phyloP scores from a whole-genome alignment of 2,888 invertebrate species.

The Bembecia ichneumoniformis region DNA sequence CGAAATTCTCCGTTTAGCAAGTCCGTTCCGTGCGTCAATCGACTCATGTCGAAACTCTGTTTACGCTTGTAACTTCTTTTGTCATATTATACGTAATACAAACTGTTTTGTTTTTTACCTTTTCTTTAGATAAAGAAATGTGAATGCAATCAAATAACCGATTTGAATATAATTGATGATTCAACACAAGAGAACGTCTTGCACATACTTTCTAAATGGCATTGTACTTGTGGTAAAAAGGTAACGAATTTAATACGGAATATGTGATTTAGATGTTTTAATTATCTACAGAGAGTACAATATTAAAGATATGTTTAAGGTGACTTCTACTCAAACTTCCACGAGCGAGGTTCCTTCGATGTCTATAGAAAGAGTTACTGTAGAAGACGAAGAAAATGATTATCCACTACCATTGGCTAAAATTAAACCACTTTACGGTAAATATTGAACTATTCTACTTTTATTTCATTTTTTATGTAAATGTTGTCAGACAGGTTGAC shows the following conservation, averaged over 20 bases:
- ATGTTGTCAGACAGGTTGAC: too few species aligned
- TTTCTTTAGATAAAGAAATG: constrained; percentile 54
- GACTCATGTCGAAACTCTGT: too few species aligned
- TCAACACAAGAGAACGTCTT: constrained; percentile 53
- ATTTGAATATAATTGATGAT: constrained; percentile 50
- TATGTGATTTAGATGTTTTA: background rate
- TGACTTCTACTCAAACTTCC: constrained; percentile 50
- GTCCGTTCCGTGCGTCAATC: too few species aligned
- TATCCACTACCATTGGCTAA: constrained; percentile 39
- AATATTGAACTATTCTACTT: too few species aligned
- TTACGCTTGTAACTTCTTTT: too few species aligned
- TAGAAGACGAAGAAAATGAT: constrained; percentile 17
- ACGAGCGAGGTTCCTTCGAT: constrained; percentile 44
- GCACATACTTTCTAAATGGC: constrained; percentile 57
- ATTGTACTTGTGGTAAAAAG: constrained; percentile 58
- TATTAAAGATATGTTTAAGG: constrained; percentile 19
- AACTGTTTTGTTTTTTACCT: background rate
- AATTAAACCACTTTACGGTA: constrained; percentile 19
- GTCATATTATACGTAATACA: background rate
- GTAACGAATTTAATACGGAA: constrained; percentile 18
- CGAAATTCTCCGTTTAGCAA: too few species aligned
- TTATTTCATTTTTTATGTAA: too few species aligned
- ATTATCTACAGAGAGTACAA: background rate
- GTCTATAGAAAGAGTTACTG: constrained; percentile 23
- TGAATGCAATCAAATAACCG: constrained; percentile 55